Percentiles rank a stretch among this genome's conserved stretches.
These are phyloP conservation scores for Chloroclysta siterata DNA, from an alignment of 2,888 invertebrate species.

Conservation along the genomic window DNA sequence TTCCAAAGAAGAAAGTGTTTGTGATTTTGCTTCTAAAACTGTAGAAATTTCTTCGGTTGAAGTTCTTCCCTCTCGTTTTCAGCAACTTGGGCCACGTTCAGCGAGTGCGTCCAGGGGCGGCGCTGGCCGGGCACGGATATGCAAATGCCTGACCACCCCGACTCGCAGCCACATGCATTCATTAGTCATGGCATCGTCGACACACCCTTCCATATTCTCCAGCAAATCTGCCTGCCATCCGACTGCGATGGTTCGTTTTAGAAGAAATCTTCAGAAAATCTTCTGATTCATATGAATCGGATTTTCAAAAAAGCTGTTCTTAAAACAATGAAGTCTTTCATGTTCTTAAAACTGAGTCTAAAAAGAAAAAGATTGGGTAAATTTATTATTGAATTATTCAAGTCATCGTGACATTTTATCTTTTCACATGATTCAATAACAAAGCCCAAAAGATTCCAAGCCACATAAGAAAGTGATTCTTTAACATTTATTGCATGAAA, in stretches of 20 bases:
- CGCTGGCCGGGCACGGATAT: slow-evolving; percentile 67
- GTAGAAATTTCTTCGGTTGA: too few species aligned
- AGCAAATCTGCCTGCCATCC: slow-evolving; percentile 26
- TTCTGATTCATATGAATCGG: neutral
- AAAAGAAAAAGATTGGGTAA: neutral
- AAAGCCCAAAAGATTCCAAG: slow-evolving; percentile 9
- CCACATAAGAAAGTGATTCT: slow-evolving; percentile 7
- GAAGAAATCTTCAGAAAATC: neutral
- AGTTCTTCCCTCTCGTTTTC: slow-evolving; percentile 29
- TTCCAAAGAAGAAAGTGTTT: too few species aligned
- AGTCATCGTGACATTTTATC: slow-evolving; percentile 5
- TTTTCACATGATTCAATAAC: neutral
- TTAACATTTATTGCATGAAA: too few species aligned
- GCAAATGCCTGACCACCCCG: slow-evolving; percentile 76
- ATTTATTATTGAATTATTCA: neutral
- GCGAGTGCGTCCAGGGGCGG: slow-evolving; percentile 51
- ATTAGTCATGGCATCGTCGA: slow-evolving; percentile 48
- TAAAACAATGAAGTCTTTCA: neutral
- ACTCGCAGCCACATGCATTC: slow-evolving; percentile 48
- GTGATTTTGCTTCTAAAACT: too few species aligned
- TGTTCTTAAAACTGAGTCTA: neutral
- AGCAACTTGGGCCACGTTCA: slow-evolving; percentile 46
- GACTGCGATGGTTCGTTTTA: slow-evolving; percentile 5
- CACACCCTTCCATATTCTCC: slow-evolving; percentile 45
- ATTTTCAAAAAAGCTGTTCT: neutral